Conservation (phyloP, 2,888 invertebrate species). For the Stomorhina lunata region DNA sequence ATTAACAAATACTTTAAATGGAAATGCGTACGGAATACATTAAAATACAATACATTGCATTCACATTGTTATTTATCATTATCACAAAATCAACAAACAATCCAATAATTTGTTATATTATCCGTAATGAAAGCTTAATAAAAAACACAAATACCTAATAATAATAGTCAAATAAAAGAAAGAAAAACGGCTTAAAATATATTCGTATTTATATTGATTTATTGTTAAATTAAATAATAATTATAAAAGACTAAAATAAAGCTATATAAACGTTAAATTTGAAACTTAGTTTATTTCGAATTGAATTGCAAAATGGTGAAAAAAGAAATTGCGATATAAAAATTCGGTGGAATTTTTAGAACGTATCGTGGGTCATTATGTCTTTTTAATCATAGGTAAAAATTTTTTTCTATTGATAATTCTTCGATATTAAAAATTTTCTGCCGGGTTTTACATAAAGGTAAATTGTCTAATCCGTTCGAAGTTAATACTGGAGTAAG, state of each 20-base stretch:
- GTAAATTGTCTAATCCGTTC: too few relatives aligned
- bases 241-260: constrained; percentile 58
- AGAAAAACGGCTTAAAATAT: constrained; percentile 39
- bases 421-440: too few relatives aligned
- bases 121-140: constrained; percentile 33
- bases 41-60: neutral
- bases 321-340: too few relatives aligned
- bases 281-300: neutral
- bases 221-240: constrained; percentile 52
- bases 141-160: neutral
- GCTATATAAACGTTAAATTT: constrained; percentile 46
- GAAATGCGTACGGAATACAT: too few relatives aligned
- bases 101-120: constrained; percentile 34
- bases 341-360: too few relatives aligned
- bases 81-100: constrained; percentile 9
- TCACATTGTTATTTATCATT: constrained; percentile 49
- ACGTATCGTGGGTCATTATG: too few relatives aligned
- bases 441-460: too few relatives aligned
- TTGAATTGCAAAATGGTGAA: too few relatives aligned
- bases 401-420: too few relatives aligned
- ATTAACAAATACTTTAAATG: too few relatives aligned
- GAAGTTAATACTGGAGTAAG: too few relatives aligned
- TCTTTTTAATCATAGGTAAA: too few relatives aligned
- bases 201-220: constrained; percentile 45
- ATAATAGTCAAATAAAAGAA: constrained; percentile 18